Evolutionary conservation across 2,797 vertebrate genomes (phyloP), one percentile per base, ranked within the genome.

Genomic region (Podarcis lilfordi): DNA sequence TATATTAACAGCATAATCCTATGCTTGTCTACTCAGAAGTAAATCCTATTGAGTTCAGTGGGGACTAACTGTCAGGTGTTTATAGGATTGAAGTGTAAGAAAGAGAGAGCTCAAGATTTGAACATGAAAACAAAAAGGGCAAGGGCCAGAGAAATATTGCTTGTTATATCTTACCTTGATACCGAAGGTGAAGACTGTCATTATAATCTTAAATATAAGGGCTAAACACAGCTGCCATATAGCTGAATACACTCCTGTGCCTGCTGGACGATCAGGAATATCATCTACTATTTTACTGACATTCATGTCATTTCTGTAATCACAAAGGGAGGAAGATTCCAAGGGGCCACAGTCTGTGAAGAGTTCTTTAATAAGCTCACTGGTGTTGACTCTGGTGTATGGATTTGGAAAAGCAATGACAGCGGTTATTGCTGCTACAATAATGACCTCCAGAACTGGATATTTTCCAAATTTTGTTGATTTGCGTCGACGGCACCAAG

Each of bases 131-230:
- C 13, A 89, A 32, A 89, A 72, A 78, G 89, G 32, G 11, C 13
- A 91, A 0, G 66, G 86, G 91, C 45, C 50, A 89, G 69, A 75
- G 37, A 88, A 27, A 23, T 6, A 86, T 15, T 11, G 76, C 8
- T 50, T 82, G 77, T 71, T 80, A 84, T 82, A 72, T 84, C 91
- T 96, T 95, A 99, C 99, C 99, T 99, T 99, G 82, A 99, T 98
- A 84, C 99, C 99, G 55, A 99, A 99, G 76, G 99, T 99, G 96
- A 99, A 99, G 76, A 99, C 99, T 69, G 99, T 99, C 98, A 99
- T 99, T 95, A 99, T 98, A 96, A 99, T 99, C 95, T 99, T 99
- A 94, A 99, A 99, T 95, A 99, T 97, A 90, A 99, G 98, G 0
- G 99, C 99, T 95, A 99, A 96, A 95, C 98, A 98, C 64, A 99